Evolutionary conservation across 1,140 invertebrate genomes (phyloP).

Genomic region (Neuroterus valhalla): DNA sequence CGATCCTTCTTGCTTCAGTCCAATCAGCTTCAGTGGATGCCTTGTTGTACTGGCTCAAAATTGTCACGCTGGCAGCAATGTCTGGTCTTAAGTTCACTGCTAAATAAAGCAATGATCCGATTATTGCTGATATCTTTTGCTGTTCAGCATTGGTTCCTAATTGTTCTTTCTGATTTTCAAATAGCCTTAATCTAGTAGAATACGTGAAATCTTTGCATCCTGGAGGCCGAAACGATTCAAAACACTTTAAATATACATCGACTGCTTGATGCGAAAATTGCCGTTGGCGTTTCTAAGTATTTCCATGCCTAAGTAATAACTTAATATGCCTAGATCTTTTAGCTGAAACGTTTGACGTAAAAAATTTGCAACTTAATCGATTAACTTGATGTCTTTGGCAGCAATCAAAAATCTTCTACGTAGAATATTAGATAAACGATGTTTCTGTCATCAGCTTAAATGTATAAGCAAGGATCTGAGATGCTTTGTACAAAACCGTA

Average conservation of each 20-base stretch:
- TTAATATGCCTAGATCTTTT: neutral
- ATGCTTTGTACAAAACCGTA: neutral
- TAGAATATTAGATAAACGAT: conserved; percentile 25
- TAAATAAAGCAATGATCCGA: too few species aligned
- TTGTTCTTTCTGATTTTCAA: too few species aligned
- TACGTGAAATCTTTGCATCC: neutral
- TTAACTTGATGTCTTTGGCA: neutral
- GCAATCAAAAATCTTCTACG: conserved; percentile 35
- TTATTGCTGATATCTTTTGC: too few species aligned
- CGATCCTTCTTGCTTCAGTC: too few species aligned
- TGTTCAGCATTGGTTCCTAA: too few species aligned
- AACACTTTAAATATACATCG: conserved; percentile 24
- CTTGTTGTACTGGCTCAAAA: too few species aligned
- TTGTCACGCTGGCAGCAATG: too few species aligned
- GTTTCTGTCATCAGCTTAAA: neutral
- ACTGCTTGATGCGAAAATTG: conserved; percentile 5
- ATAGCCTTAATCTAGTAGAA: too few species aligned
- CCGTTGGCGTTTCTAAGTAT: neutral
- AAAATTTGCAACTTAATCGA: neutral
- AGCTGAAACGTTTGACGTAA: conserved; percentile 3
- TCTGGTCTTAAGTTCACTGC: too few species aligned
- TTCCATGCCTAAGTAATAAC: conserved; percentile 33
- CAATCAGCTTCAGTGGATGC: too few species aligned
- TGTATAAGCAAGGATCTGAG: conserved; percentile 32
- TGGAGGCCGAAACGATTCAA: neutral